Evolutionary conservation across 2,113 vertebrate species (phyloP).

Genomic region (Gambusia holbrooki): DNA sequence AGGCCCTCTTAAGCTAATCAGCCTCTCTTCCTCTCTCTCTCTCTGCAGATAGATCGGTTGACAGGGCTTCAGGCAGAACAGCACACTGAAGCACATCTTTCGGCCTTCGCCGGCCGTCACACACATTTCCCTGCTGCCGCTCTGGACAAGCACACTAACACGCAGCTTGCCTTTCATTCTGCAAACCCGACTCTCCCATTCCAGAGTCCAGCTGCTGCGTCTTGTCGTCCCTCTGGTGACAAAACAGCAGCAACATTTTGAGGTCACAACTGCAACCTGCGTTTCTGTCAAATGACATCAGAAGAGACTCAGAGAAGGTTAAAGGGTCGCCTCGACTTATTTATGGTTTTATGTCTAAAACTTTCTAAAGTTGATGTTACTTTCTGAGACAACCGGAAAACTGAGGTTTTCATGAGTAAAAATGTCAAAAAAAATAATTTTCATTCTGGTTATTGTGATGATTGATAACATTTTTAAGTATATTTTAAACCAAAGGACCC

Average conservation of each 20-base stretch:
- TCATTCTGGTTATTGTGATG: neutral
- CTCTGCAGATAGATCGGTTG: conserved; percentile 60
- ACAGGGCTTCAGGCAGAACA: conserved; percentile 49
- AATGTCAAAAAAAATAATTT: neutral
- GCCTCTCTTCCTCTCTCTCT: conserved; percentile 37
- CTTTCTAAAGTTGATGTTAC: neutral
- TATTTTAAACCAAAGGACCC: no score
- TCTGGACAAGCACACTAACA: conserved; percentile 44
- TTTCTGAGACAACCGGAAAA: neutral
- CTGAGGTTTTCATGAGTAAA: neutral
- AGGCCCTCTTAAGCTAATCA: conserved; percentile 76
- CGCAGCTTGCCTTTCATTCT: conserved; percentile 40
- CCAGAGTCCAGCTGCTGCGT: conserved; percentile 42
- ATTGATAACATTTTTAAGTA: neutral
- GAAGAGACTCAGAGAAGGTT: conserved; percentile 1
- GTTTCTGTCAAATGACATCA: neutral
- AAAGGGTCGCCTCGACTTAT: neutral
- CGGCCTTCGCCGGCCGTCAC: conserved; percentile 49
- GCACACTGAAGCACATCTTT: conserved; percentile 31
- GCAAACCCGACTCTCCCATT: neutral
- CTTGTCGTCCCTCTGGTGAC: conserved; percentile 25
- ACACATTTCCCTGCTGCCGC: conserved; percentile 46
- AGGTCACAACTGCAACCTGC: conserved; percentile 11
- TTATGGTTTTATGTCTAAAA: neutral
- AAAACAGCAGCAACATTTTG: conserved; percentile 40